Conservation (phyloP, 2,797 vertebrate genomes). For the Premnoplex brunnescens region DNA sequence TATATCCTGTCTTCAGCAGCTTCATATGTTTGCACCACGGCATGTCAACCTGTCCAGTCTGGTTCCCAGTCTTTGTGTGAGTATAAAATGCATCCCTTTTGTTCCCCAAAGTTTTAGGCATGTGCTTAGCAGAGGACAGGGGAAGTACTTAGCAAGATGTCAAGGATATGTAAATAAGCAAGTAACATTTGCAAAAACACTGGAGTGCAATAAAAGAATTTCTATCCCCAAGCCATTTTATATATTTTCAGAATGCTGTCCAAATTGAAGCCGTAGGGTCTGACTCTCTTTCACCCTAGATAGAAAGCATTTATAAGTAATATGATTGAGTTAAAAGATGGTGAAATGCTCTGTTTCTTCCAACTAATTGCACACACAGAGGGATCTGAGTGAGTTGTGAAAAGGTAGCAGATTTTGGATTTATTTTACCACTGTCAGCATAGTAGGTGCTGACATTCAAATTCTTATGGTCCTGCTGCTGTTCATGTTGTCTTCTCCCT, state of each 20-base stretch:
- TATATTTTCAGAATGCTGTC: not conserved
- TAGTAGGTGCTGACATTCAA: not conserved
- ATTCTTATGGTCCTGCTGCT: not conserved
- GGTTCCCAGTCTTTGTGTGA: conserved; percentile 97
- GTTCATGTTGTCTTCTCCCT: not conserved
- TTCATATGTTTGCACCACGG: conserved; percentile 98
- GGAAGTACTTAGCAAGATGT: not conserved
- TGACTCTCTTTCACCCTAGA: not conserved
- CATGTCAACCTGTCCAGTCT: conserved; percentile 98
- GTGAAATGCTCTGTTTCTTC: not conserved
- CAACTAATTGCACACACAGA: not conserved
- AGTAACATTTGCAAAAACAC: not conserved
- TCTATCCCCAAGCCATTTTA: not conserved
- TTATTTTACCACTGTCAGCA: not conserved
- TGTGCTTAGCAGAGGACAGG: not conserved
- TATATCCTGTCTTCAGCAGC: conserved; percentile 97
- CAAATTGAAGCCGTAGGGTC: not conserved
- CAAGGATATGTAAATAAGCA: not conserved
- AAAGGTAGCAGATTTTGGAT: not conserved
- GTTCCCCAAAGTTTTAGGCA: not conserved
- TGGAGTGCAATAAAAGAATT: not conserved
- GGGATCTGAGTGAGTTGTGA: not conserved
- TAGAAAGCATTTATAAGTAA: not conserved
- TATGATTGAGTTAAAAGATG: not conserved
- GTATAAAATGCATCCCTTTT: conserved; percentile 52